These are phyloP conservation scores for Drosophila paulistorum DNA, from an alignment of 1,140 invertebrate genomes.

Conservation along the genomic window DNA sequence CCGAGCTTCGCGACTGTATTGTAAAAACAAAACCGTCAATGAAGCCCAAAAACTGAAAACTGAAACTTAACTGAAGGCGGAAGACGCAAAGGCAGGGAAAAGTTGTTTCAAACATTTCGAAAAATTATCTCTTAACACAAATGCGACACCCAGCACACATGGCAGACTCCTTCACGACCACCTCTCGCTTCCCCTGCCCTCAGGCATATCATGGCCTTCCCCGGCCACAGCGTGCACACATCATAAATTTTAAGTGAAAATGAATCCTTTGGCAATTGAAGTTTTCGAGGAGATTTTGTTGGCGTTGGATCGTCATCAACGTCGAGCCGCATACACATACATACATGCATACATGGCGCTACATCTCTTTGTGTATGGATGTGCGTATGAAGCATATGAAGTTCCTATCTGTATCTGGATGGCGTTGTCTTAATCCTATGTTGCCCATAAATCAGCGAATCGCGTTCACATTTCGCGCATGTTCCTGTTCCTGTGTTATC, in stretches of 20 bases:
- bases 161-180: slow-evolving; percentile 3
- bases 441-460: slow-evolving; percentile 80
- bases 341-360: neutral
- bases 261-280: slow-evolving; percentile 81
- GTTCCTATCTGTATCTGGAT: slow-evolving; percentile 57
- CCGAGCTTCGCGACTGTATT: neutral
- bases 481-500: slow-evolving; percentile 52
- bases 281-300: slow-evolving; percentile 73
- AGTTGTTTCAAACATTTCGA: slow-evolving; percentile 69
- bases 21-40: slow-evolving; percentile 53
- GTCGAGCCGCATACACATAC: slow-evolving; percentile 26
- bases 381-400: slow-evolving; percentile 37
- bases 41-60: slow-evolving; percentile 34
- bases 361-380: neutral
- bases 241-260: slow-evolving; percentile 81
- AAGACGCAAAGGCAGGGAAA: slow-evolving; percentile 33
- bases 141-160: slow-evolving; percentile 69
- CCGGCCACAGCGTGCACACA: slow-evolving; percentile 41
- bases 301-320: slow-evolving; percentile 71
- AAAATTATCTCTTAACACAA: slow-evolving; percentile 80
- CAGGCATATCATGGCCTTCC: slow-evolving; percentile 29
- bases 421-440: slow-evolving; percentile 77
- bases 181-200: slow-evolving; percentile 5
- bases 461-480: slow-evolving; percentile 70
- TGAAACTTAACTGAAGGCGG: slow-evolving; percentile 40